These are phyloP conservation scores for Azorinus chamasolen DNA, from an alignment of 2,888 invertebrate genomes.

Conservation along the genomic window DNA sequence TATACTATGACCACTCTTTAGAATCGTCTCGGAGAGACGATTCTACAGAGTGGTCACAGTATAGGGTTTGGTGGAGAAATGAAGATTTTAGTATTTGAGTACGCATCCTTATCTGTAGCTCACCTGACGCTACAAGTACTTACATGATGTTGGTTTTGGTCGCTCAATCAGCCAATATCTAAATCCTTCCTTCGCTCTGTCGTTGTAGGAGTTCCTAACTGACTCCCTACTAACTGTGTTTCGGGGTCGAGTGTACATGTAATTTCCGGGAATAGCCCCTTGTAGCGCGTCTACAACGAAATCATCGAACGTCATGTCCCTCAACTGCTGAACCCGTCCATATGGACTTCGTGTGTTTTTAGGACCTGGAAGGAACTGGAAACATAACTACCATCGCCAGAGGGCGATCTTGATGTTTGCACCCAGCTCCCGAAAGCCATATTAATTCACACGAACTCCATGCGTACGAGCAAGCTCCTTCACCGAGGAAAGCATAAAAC, in stretches of 20 bases:
- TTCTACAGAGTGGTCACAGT: too few species aligned
- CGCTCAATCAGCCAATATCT: conserved; percentile 83
- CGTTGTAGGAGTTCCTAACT: conserved; percentile 74
- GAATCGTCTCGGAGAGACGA: too few species aligned
- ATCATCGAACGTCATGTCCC: conserved; percentile 69
- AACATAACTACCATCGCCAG: too few species aligned
- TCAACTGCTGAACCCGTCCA: conserved; percentile 34
- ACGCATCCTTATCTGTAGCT: too few species aligned
- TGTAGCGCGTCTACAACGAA: conserved; percentile 69
- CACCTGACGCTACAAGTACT: too few species aligned
- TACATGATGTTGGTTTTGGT: conserved; percentile 83
- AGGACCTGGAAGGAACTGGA: conserved; percentile 49
- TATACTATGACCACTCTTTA: too few species aligned
- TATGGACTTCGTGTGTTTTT: conserved; percentile 48
- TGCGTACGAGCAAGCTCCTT: conserved; percentile 8
- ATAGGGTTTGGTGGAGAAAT: too few species aligned
- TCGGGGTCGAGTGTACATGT: conserved; percentile 66
- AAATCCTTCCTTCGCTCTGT: conserved; percentile 81
- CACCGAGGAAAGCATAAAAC: too few species aligned
- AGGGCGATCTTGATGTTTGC: too few species aligned
- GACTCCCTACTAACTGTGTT: conserved; percentile 55
- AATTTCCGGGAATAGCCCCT: conserved; percentile 65
- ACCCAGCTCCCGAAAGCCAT: not conserved
- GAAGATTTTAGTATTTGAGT: too few species aligned
- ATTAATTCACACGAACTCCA: conserved; percentile 44